Evolutionary conservation across 2,888 invertebrate species (phyloP), one percentile per base, ranked within the genome.

Genomic region (Stratiomys singularior): DNA sequence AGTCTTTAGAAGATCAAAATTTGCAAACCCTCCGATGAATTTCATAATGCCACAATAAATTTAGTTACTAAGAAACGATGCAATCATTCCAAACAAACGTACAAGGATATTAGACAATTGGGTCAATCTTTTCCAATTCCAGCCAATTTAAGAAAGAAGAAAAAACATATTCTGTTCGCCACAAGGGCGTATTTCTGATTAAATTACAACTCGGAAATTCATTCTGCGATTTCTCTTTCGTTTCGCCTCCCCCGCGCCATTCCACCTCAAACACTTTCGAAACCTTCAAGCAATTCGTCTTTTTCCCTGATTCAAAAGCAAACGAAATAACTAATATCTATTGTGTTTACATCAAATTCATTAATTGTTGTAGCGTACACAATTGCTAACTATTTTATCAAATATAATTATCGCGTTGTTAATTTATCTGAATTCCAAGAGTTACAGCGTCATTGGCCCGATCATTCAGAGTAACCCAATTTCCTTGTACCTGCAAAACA

Each of bases 331-430:
- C 15, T 52, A 52, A 52, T 52, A 9, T 52, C 52, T n/a, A 9
- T 52, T 52, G 52, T 9, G 18, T 52, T 52, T 52, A 66, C 37
- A 66, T 66, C 66, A 21, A 66, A 66, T 66, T 30, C 18, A 37
- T 37, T 66, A 66, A 66, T 66, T 66, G 66, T 37, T 66, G 21
- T n/a, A 21, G 18, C 66, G 37, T 18, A 66, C 30, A 66, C 66
- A 66, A 66, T 66, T 66, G 66, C 37, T 66, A 37, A 66, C 13
- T 27, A 66, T 66, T 66, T 66, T 66, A 66, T 66, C 66, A 66
- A 66, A 66, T 37, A 66, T 66, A 66, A 66, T 66, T 66, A 66
- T 66, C 66, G 66, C n/a, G n/a, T 37, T 66, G 37, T 27, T 37
- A 66, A 66, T 66, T 11, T 66, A 37, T 66, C 30, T 66, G 25